Evolutionary conservation across 2,888 invertebrate species (phyloP), one percentile per base, ranked within the genome.

Genomic region (Colostygia pectinataria): DNA sequence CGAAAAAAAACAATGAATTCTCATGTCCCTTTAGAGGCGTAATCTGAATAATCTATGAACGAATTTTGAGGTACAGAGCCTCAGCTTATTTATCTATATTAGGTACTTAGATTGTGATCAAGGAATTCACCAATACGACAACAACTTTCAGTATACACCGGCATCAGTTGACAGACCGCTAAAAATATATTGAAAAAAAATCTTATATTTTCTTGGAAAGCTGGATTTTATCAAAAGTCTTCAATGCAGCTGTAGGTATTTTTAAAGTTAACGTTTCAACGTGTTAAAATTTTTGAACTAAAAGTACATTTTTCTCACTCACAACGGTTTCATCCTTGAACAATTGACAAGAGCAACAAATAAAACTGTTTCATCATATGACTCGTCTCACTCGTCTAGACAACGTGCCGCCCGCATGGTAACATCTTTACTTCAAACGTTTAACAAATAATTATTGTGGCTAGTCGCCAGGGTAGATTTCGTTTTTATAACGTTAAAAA

Each of bases 371-470:
- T 59, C 60, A 62, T 65, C 61, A 62, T 32, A 48, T 56, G 63
- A 54, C 56, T 58, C 57, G 69, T 69, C 72, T 56, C 63, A 54
- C 56, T 58, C 57, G 69, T 69, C 72, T 71, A 73, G 71, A 70
- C 66, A 69, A 63, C 55, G 45, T 48, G 65, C 60, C 65, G 66
- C 63, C 71, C 40, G 33, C 38, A 15, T 24, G n/a, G 15, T 37
- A 37, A 41, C 42, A 47, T 47, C 24, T 42, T 38, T 25, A 40
- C 25, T 29, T 24, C 24, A 41, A 28, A 15, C 36, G 31, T 47
- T 40, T 46, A 40, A 36, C 28, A 24, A 34, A 37, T 37, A 10
- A 24, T 31, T 25, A 31, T 18, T 36, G 15, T 34, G 47, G 29
- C 39, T 36, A 25, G 36, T 31, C 37, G 37, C 29, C 29, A 40